Evolutionary conservation across 2,797 vertebrate genomes (phyloP).

Genomic region (Tiaroga cobitis): DNA sequence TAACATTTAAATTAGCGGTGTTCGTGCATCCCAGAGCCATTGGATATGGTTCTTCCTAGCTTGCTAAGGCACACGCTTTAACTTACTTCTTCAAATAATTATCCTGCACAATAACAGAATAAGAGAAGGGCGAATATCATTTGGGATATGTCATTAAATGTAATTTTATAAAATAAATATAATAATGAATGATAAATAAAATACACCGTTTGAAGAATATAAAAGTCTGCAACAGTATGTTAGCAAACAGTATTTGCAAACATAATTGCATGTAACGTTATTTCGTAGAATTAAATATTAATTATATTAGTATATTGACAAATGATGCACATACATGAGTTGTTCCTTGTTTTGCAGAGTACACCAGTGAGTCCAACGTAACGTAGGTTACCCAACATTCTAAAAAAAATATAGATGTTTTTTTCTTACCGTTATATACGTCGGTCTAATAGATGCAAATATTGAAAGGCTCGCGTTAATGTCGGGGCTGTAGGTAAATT

Average conservation of each 20-base stretch:
- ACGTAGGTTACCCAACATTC: neutral
- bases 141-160: neutral
- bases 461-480: neutral
- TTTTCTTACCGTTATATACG: too few relatives aligned
- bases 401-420: neutral
- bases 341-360: neutral
- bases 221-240: neutral
- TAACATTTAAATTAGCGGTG: neutral
- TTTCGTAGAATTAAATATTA: neutral
- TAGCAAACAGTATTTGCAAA: neutral
- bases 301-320: neutral
- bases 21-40: neutral
- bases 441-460: neutral
- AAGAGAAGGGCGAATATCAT: neutral
- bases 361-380: neutral
- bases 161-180: neutral
- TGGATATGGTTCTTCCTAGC: neutral
- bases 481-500: neutral
- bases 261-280: neutral
- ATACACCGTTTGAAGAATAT: neutral
- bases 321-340: neutral
- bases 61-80: neutral
- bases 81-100: neutral
- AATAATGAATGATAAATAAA: neutral
- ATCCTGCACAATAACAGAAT: neutral